These are phyloP conservation scores for Aporophyla nigra DNA, from an alignment of 2,888 invertebrate species.

Conservation along the genomic window DNA sequence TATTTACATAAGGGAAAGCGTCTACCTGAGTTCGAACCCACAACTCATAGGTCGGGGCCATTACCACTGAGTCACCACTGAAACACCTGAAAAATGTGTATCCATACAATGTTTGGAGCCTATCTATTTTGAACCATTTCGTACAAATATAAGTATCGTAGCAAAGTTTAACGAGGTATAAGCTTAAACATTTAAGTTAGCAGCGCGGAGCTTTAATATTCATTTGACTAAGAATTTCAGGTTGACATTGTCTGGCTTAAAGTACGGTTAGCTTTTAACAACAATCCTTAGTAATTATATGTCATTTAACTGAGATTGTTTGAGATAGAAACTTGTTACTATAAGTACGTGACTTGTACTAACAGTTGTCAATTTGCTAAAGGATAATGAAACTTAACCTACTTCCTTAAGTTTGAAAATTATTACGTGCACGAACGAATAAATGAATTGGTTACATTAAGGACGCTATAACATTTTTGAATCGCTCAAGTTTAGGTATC, in stretches of 20 bases:
- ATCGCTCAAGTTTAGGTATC: too few species aligned
- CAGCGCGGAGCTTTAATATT: conserved; percentile 14
- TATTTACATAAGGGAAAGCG: too few species aligned
- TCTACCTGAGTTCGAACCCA: too few species aligned
- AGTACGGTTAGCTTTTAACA: background rate
- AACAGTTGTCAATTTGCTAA: background rate
- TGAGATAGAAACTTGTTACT: background rate
- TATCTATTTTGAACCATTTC: background rate
- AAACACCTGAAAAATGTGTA: too few species aligned
- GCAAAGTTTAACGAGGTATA: conserved; percentile 9
- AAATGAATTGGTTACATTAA: too few species aligned
- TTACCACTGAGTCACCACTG: too few species aligned
- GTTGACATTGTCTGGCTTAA: background rate
- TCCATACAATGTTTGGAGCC: too few species aligned
- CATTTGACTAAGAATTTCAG: conserved; percentile 5
- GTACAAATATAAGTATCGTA: background rate
- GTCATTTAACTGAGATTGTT: conserved; percentile 14
- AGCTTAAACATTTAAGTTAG: background rate
- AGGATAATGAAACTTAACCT: background rate
- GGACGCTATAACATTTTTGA: too few species aligned
- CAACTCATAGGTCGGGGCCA: too few species aligned
- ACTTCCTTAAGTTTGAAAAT: background rate
- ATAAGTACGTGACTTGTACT: background rate
- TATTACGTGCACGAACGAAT: too few species aligned
- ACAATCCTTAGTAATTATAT: conserved; percentile 3